A percentile compares a stretch with the other conserved stretches of the same genome.
Evolutionary conservation across 2,113 vertebrate genomes (phyloP).

Genomic region (Podilymbus podiceps): DNA sequence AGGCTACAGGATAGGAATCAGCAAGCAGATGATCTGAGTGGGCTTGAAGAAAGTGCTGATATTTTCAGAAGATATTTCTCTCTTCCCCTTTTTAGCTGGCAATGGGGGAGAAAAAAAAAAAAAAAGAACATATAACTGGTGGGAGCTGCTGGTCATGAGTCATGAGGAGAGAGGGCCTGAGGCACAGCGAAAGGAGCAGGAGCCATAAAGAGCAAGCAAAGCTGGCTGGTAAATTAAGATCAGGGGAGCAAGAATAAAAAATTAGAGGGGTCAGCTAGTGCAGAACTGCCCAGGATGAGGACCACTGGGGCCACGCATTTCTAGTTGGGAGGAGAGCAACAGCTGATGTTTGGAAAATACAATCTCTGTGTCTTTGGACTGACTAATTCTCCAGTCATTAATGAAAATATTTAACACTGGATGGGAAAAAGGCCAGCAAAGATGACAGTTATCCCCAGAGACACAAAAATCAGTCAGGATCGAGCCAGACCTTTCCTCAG

Average conservation of each 20-base stretch:
- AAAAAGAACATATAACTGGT: background rate
- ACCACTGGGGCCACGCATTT: background rate
- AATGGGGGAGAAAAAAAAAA: background rate
- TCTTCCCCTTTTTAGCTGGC: conserved; percentile 30
- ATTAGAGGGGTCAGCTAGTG: background rate
- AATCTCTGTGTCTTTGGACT: background rate
- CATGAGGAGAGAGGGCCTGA: background rate
- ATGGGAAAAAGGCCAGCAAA: background rate
- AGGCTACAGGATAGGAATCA: conserved; percentile 6
- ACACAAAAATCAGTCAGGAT: background rate
- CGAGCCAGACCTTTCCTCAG: background rate
- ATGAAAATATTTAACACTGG: conserved; percentile 10
- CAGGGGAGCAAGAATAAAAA: background rate
- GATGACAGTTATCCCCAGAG: conserved; percentile 1
- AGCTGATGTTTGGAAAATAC: background rate
- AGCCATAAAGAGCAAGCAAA: background rate
- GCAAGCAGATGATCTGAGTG: conserved; percentile 14
- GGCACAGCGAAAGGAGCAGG: background rate
- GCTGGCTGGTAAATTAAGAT: background rate
- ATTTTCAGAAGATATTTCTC: conserved; percentile 34
- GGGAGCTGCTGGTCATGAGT: background rate
- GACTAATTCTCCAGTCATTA: conserved; percentile 14
- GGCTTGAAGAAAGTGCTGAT: conserved; percentile 45
- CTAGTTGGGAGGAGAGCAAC: background rate
- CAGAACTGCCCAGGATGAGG: background rate